These are phyloP conservation scores for Phoeniculus purpureus DNA, from an alignment of 2,797 vertebrate genomes.

Conservation along the genomic window DNA sequence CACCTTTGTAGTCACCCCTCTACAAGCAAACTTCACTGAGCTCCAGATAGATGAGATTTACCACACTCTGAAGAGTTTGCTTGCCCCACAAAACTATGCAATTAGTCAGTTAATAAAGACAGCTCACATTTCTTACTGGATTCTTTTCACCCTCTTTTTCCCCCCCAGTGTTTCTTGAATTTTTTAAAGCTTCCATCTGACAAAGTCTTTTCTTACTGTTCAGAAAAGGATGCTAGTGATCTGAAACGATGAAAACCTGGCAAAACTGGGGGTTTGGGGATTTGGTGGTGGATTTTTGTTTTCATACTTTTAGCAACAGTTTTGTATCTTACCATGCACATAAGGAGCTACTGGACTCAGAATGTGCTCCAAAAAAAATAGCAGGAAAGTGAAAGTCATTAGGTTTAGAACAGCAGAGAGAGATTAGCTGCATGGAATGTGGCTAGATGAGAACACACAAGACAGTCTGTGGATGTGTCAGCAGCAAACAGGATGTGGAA, in stretches of 20 bases:
- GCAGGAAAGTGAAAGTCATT: neutral
- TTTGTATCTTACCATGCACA: neutral
- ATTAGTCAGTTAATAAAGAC: neutral
- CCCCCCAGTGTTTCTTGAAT: neutral
- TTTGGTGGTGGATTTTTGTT: neutral
- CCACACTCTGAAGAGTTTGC: neutral
- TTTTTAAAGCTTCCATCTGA: neutral
- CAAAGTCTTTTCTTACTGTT: neutral
- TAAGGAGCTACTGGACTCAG: neutral
- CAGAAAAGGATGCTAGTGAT: neutral
- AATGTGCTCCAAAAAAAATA: neutral
- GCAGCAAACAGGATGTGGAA: neutral
- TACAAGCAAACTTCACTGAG: neutral
- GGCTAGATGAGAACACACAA: neutral
- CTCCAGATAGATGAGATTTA: neutral
- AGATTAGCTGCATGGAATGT: conserved; percentile 5
- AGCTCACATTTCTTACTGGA: neutral
- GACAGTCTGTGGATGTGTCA: neutral
- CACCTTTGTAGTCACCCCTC: neutral
- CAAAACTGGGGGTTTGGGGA: neutral
- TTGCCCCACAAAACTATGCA: neutral
- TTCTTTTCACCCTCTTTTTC: neutral
- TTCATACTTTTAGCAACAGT: neutral
- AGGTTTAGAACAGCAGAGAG: neutral
- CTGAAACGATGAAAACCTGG: neutral